These are phyloP conservation scores for Esox masquinongy DNA, from an alignment of 2,797 vertebrate species.

Conservation along the genomic window DNA sequence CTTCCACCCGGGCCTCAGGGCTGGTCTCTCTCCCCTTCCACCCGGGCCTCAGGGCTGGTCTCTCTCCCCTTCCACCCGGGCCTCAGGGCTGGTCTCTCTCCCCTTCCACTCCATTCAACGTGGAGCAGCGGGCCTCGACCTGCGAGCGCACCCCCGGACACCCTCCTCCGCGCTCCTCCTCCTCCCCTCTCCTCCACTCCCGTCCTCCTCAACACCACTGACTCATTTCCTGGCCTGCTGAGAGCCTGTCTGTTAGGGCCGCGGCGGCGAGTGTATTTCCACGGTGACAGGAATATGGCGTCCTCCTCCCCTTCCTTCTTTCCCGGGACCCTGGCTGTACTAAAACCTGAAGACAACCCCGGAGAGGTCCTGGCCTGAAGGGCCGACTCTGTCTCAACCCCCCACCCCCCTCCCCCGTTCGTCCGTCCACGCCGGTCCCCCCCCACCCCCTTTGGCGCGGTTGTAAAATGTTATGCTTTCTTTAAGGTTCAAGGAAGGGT, in stretches of 20 bases:
- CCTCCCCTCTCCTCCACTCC: background rate
- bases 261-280: conserved; percentile 72
- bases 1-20: too few relatives aligned
- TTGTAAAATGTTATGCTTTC: conserved; percentile 78
- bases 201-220: conserved; percentile 58
- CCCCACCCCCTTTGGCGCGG: conserved; percentile 46
- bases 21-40: too few relatives aligned
- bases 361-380: conserved; percentile 62
- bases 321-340: conserved; percentile 59
- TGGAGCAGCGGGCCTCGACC: background rate
- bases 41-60: too few relatives aligned
- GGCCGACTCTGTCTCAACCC: conserved; percentile 56
- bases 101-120: conserved; percentile 14
- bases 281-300: conserved; percentile 77
- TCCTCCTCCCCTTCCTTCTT: conserved; percentile 46
- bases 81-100: too few relatives aligned
- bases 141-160: conserved; percentile 1
- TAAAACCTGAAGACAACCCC: conserved; percentile 66
- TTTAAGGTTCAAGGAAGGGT: conserved; percentile 77
- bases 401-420: conserved; percentile 19
- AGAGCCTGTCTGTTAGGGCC: conserved; percentile 72
- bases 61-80: too few relatives aligned
- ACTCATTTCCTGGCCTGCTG: conserved; percentile 70
- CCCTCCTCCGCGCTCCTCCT: conserved; percentile 11
- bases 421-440: conserved; percentile 22